Conservation (phyloP, 2,888 invertebrate genomes). For the Amiota communis region DNA sequence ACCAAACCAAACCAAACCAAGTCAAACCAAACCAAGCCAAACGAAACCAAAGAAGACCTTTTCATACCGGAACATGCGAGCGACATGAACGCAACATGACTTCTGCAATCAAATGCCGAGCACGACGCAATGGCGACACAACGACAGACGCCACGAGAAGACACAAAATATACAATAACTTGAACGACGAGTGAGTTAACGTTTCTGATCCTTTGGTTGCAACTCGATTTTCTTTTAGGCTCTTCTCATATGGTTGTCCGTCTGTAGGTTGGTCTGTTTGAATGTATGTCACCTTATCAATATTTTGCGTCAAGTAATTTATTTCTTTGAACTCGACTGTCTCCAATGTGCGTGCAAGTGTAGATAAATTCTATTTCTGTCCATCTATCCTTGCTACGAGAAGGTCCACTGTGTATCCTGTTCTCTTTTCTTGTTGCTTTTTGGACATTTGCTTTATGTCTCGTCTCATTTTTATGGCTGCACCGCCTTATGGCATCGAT, state of each 20-base stretch:
- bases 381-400: conserved; percentile 27
- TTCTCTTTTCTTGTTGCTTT: background rate
- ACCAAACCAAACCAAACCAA: background rate
- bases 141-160: background rate
- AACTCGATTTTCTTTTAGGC: background rate
- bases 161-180: conserved; percentile 38
- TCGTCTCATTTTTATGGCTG: conserved; percentile 65
- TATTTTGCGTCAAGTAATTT: conserved; percentile 70
- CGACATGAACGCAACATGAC: conserved; percentile 46
- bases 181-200: conserved; percentile 49
- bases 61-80: conserved; percentile 50
- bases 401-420: background rate
- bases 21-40: conserved; percentile 22
- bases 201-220: conserved; percentile 3
- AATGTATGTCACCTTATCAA: conserved; percentile 66
- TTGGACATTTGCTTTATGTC: conserved; percentile 54
- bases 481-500: conserved; percentile 63
- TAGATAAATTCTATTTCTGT: conserved; percentile 13
- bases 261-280: conserved; percentile 28
- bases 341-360: conserved; percentile 41
- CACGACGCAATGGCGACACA: conserved; percentile 13
- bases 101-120: conserved; percentile 41
- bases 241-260: conserved; percentile 8
- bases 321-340: conserved; percentile 51
- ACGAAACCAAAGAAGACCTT: background rate